These are phyloP conservation scores for Orthochromis indermauri DNA, from an alignment of 2,113 vertebrate genomes.

Conservation along the genomic window DNA sequence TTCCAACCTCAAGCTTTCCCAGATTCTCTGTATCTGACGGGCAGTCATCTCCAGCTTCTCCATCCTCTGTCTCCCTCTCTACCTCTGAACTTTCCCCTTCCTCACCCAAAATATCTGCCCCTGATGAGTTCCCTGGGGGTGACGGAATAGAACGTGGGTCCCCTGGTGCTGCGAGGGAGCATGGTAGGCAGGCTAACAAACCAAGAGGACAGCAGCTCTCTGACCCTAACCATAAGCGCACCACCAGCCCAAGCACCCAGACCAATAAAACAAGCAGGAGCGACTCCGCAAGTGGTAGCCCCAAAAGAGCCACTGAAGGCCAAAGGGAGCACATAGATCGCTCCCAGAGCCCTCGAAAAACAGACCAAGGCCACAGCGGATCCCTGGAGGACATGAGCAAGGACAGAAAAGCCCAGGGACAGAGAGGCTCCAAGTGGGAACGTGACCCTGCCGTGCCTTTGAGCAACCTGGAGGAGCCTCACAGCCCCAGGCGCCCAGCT, in stretches of 20 bases:
- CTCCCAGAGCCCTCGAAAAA: constrained; percentile 60
- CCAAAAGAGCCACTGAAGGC: constrained; percentile 45
- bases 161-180: constrained; percentile 19
- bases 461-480: constrained; percentile 48
- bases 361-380: constrained; percentile 27
- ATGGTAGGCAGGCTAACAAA: constrained; percentile 1
- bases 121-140: constrained; percentile 59
- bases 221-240: constrained; percentile 25
- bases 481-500: constrained; percentile 46
- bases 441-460: constrained; percentile 13
- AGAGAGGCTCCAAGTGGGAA: constrained; percentile 49
- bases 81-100: constrained; percentile 68
- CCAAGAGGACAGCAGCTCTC: constrained; percentile 38
- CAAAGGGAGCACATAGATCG: constrained; percentile 18
- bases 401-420: constrained; percentile 35
- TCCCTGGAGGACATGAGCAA: constrained; percentile 34
- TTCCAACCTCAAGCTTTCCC: constrained; percentile 76
- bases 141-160: constrained; percentile 15
- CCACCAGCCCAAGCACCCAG: constrained; percentile 52
- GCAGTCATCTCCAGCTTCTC: constrained; percentile 73
- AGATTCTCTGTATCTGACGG: constrained; percentile 72
- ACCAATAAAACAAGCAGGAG: constrained; percentile 34
- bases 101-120: constrained; percentile 11
- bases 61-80: constrained; percentile 72
- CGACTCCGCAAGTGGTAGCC: constrained; percentile 64